Base-by-base conservation (phyloP, 2,888 invertebrate species). In the Onthophagus sagittarius region DNA sequence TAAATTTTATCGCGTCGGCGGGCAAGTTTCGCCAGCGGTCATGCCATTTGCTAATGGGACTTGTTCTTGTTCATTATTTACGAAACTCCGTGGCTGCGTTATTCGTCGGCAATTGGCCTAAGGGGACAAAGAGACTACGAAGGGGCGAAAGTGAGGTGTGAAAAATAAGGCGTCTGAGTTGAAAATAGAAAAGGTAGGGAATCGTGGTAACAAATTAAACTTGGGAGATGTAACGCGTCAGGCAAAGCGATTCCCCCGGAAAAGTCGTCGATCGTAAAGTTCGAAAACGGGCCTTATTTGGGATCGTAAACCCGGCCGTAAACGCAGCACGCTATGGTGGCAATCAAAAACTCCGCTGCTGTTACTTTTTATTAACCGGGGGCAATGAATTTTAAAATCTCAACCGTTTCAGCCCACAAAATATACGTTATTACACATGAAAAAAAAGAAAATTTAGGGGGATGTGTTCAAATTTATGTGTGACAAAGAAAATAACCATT, bases 381-480 rank as follows among this genome's bases (percentile, higher is more conserved):
- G 31, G 67, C 67, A 67, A 67, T 67, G 67, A 67, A 67, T 67
- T 67, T 67, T 67, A 67, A 67, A 67, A 67, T 67, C 67, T 67
- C 67, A 23, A 67, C 67, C 67, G n/a, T 23, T 23, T 67, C 67
- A 64, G 9, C 67, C 23, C 67, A 31, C 67, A 23, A 67, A 67
- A 53, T 53, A 53, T 53, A 53, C 39, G 39, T 53, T 23, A 23
- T 23, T 53, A 53, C 39, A 15, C 15, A 15, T 15, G 31, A 15
- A 65, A 65, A 65, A 31, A 65, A 14, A 1, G 15, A n/a, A 15
- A n/a, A n/a, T n/a, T n/a, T n/a, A n/a, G n/a, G 31, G 11, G 65
- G 14, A 65, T 5, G 39, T 23, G 23, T 23, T 23, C 3, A 53
- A 53, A 53, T 53, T 53, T 53, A 53, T 53, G 39, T 9, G 1